Percentiles rank a stretch among this genome's conserved stretches.
phyloP scores from a whole-genome alignment of 2,797 vertebrate genomes.

The Merluccius polli region DNA sequence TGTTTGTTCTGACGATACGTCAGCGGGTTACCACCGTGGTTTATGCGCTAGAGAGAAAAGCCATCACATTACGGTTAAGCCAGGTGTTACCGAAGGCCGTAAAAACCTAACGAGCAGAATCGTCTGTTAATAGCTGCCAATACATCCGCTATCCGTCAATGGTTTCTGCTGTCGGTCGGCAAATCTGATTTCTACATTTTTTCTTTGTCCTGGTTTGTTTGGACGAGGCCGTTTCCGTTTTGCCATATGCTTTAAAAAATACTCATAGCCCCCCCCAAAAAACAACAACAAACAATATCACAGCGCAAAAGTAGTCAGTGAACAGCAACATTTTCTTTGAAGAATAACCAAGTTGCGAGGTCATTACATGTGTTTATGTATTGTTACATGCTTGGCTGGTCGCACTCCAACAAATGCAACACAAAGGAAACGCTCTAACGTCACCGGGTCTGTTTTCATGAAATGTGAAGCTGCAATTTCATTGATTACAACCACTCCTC shows the following conservation, averaged over 20 bases:
- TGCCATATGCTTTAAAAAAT: too few relatives aligned
- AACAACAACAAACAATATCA: too few relatives aligned
- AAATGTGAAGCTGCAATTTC: conserved; percentile 31
- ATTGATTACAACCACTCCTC: conserved; percentile 30
- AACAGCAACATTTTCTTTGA: too few relatives aligned
- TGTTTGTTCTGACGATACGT: not conserved
- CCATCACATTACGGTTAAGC: not conserved
- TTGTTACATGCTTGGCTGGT: too few relatives aligned
- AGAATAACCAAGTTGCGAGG: too few relatives aligned
- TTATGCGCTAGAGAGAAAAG: not conserved
- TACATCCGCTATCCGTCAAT: not conserved
- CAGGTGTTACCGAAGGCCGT: not conserved
- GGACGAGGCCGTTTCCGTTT: not conserved
- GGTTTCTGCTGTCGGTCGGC: not conserved
- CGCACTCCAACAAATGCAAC: conserved; percentile 33
- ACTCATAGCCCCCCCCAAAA: too few relatives aligned
- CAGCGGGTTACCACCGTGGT: not conserved
- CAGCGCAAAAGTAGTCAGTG: too few relatives aligned
- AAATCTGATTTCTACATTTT: not conserved
- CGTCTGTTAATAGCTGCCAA: not conserved
- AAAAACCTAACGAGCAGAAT: conserved; percentile 1
- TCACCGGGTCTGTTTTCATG: conserved; percentile 1
- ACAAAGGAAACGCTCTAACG: conserved; percentile 33
- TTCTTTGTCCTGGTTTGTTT: not conserved
- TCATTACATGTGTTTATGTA: too few relatives aligned